Base-by-base conservation (phyloP, 2,888 invertebrate genomes). In the Agrypnus murinus region DNA sequence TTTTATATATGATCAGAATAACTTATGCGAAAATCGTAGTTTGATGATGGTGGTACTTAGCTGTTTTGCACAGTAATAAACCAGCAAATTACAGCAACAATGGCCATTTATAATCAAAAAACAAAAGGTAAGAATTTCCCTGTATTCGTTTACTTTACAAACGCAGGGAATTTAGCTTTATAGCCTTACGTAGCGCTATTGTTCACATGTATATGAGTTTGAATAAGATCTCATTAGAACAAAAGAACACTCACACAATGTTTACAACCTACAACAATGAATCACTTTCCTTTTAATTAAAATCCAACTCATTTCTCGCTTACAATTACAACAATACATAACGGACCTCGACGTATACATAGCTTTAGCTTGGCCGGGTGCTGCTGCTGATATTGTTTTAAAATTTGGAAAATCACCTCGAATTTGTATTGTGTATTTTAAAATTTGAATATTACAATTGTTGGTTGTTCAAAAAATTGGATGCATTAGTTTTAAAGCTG, bases 201-300 rank as follows among this genome's bases (percentile, higher is more conserved):
- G 70, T 70, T 70, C 59, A 40, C 36, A 65, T 59, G 65, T 60
- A 65, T 69, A 65, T 60, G 70, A 65, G 65, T 65, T 65, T 70
- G 60, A 70, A 70, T 70, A 70, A 70, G 65, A 70, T 70, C 65
- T 70, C 70, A 65, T 57, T 65, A 62, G 57, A 65, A 71, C 66
- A 71, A 71, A 68, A 66, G 62, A 71, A 63, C 66, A 66, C 71
- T 66, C 65, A 50, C 65, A 57, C 57, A 71, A 63, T 66, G 62
- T 71, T 71, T 66, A 73, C 70, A 67, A 64, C 70, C 60, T 63
- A 55, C 70, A 71, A 73, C 73, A 73, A 71, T 71, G 70, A 65
- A 71, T 73, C 70, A 73, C 70, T 73, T 73, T 73, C 73, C 67
- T 70, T 72, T 70, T 70, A 71, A 70, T 73, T 70, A 66, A 72